Conservation (phyloP, 2,888 invertebrate genomes). For the Ochropacha duplaris region DNA sequence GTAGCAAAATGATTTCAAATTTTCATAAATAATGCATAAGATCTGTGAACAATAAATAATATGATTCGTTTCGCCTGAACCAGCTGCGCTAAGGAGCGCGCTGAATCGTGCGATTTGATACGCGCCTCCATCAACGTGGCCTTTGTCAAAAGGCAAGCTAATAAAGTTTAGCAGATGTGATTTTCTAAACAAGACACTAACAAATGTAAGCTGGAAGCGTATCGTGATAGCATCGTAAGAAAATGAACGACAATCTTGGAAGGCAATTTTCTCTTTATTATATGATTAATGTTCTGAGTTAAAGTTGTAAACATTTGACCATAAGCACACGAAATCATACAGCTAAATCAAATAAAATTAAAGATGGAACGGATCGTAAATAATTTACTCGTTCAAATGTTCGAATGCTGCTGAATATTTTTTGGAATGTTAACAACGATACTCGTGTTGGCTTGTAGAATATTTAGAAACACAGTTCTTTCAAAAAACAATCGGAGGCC, state of each 20-base stretch:
- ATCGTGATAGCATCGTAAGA: conserved; percentile 51
- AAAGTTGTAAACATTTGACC: too few relatives aligned
- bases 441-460: conserved; percentile 49
- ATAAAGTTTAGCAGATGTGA: conserved; percentile 81
- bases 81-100: conserved; percentile 79
- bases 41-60: conserved; percentile 76
- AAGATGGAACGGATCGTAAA: conserved; percentile 18
- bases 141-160: conserved; percentile 77
- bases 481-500: conserved; percentile 56
- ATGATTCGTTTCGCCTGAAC: conserved; percentile 75
- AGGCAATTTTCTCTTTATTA: conserved; percentile 55
- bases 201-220: conserved; percentile 64
- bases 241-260: conserved; percentile 51
- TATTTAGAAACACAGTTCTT: conserved; percentile 53
- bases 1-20: conserved; percentile 64
- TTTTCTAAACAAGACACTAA: conserved; percentile 79
- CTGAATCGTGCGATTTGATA: conserved; percentile 78
- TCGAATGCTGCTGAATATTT: conserved; percentile 44
- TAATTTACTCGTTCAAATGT: conserved; percentile 24
- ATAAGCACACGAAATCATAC: too few relatives aligned
- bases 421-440: conserved; percentile 56
- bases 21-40: conserved; percentile 78
- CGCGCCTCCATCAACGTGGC: conserved; percentile 78
- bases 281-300: conserved; percentile 45
- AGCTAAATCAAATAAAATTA: too few relatives aligned